Conservation (phyloP, 2,113 vertebrate species). For the Aramus guarauna region DNA sequence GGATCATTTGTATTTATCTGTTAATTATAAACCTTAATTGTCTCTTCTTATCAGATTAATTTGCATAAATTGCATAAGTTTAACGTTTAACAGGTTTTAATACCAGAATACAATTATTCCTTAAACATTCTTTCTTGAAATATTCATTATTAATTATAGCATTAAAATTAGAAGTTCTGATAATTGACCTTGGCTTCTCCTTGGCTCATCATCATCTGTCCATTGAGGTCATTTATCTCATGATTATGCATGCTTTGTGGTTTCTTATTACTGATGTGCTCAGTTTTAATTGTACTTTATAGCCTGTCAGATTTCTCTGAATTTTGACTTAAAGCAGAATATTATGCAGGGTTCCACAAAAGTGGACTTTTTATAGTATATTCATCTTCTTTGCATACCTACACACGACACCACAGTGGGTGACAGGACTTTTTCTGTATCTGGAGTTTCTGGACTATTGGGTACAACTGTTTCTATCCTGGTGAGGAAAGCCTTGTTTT, state of each 20-base stretch:
- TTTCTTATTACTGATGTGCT: constrained; percentile 51
- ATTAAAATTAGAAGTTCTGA: constrained; percentile 78
- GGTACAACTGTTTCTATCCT: background rate
- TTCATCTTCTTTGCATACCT: background rate
- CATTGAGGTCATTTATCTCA: constrained; percentile 70
- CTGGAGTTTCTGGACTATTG: background rate
- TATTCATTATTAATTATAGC: constrained; percentile 78
- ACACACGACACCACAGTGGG: background rate
- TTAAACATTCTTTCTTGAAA: constrained; percentile 76
- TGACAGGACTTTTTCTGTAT: background rate
- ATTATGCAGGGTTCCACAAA: constrained; percentile 10
- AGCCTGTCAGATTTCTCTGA: constrained; percentile 63
- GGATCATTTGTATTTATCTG: constrained; percentile 85
- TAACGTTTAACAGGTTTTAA: constrained; percentile 76
- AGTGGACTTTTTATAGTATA: constrained; percentile 18
- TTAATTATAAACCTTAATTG: constrained; percentile 84
- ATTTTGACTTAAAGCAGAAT: constrained; percentile 59
- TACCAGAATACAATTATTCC: constrained; percentile 77
- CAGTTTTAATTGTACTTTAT: constrained; percentile 72
- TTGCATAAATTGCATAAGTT: constrained; percentile 82
- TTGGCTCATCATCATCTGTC: constrained; percentile 73
- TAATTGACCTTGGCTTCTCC: constrained; percentile 80
- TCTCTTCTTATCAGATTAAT: constrained; percentile 82
- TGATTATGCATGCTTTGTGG: constrained; percentile 69
- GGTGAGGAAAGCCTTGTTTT: background rate